Evolutionary conservation across 2,113 vertebrate species (phyloP), one percentile per base, ranked within the genome.

Genomic region (Cisticola juncidis): DNA sequence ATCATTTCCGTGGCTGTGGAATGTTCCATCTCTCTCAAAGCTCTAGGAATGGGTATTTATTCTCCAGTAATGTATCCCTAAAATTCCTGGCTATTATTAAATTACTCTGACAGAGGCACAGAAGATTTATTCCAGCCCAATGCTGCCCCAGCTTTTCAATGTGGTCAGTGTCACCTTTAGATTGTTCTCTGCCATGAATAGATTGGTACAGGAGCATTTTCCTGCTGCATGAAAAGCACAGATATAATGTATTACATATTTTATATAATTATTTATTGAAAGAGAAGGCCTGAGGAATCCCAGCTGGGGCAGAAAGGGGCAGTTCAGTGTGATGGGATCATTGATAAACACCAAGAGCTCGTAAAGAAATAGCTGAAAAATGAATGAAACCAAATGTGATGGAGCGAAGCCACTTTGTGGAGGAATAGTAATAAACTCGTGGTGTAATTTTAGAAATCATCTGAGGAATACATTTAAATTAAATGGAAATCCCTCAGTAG

Each of bases 21-120:
- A 19, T 15, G 51, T 9, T 31, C 40, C 4, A 4, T 71, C 42
- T 51, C 29, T 51, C 29, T 29, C 31, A 45, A 2, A 66, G 26
- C 22, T 53, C 29, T 47, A 64, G 44, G 71, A 40, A 22, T 47
- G 26, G 31, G 9, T 51, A 2, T 76, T 88, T 72, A 47, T n/a
- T 72, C 18, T 68, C 14, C 40, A 72, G 0, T 44, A 60, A 50
- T 5, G 3, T 13, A 18, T 22, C 57, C 83, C 33, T 35, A 8
- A 47, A 50, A 66, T 69, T 86, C 25, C 6, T 14, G 6, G 20
- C 9, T 42, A 1, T 25, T 47, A 0, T 28, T 1, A 5, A 18
- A 68, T 66, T 33, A 10, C 29, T 45, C 53, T 81, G 38, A 47
- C 24, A n/a, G 13, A 74, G 47, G 20, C 69, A 53, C 53, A 76